Conservation (phyloP, 2,113 vertebrate species). For the Cryptoleucopteryx plumbea region DNA sequence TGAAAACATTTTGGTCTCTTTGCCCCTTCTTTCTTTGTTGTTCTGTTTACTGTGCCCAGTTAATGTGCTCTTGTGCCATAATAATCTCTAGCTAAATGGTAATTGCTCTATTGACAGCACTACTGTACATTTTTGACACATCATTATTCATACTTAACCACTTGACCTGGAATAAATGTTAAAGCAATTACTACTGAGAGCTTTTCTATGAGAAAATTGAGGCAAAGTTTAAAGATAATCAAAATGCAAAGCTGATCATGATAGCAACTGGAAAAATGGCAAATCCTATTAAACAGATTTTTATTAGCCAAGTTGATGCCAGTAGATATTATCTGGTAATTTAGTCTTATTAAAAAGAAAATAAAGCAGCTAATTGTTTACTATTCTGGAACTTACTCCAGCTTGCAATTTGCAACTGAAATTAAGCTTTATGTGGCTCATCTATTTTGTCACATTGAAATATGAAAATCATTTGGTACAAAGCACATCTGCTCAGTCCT, state of each 20-base stretch:
- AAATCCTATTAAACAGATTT: conserved; percentile 86
- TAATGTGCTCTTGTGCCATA: conserved; percentile 84
- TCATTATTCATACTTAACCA: conserved; percentile 94
- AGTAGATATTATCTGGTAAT: conserved; percentile 84
- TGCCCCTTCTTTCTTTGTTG: conserved; percentile 76
- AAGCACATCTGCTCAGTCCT: conserved; percentile 73
- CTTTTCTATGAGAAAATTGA: conserved; percentile 83
- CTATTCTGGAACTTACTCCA: conserved; percentile 80
- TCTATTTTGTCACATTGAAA: conserved; percentile 85
- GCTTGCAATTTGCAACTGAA: conserved; percentile 79
- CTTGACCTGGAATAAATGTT: conserved; percentile 93
- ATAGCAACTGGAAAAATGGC: conserved; percentile 84
- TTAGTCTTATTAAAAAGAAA: conserved; percentile 87
- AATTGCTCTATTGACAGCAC: conserved; percentile 89
- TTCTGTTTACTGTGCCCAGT: conserved; percentile 79
- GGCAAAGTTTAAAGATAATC: conserved; percentile 86
- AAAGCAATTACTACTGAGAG: conserved; percentile 89
- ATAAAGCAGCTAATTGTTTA: conserved; percentile 88
- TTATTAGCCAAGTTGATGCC: conserved; percentile 85
- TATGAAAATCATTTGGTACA: conserved; percentile 78
- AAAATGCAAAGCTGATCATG: conserved; percentile 82
- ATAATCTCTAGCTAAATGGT: conserved; percentile 85
- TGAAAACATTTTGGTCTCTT: conserved; percentile 66
- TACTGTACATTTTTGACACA: conserved; percentile 88
- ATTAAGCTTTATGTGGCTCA: conserved; percentile 81